Conservation (phyloP, 2,797 vertebrate species). For the Coilia nasus region DNA sequence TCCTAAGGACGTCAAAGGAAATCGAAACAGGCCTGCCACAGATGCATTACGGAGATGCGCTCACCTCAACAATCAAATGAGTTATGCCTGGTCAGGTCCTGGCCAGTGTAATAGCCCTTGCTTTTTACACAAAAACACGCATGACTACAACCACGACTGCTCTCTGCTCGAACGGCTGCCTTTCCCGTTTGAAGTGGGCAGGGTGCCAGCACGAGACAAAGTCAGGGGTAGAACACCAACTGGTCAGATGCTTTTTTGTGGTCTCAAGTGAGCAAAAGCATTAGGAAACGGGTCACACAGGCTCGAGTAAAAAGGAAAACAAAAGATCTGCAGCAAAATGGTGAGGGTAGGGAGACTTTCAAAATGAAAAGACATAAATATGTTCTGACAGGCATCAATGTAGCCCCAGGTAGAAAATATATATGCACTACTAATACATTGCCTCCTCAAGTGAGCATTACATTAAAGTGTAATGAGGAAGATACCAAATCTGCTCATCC, state of each 20-base stretch:
- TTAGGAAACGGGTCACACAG: slow-evolving; percentile 1
- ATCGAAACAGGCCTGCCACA: neutral
- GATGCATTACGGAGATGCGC: neutral
- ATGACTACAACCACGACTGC: slow-evolving; percentile 6
- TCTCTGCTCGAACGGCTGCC: neutral
- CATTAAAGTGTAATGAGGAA: neutral
- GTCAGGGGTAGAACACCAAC: neutral
- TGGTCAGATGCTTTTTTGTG: neutral
- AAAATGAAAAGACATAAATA: neutral
- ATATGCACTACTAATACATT: neutral
- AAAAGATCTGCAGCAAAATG: neutral
- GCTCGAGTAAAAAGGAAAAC: neutral
- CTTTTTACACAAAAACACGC: neutral
- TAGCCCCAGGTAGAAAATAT: neutral
- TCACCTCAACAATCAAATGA: neutral
- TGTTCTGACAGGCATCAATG: neutral
- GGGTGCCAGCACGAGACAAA: neutral
- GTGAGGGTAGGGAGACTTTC: neutral
- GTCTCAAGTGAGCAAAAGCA: neutral
- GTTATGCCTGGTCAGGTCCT: neutral
- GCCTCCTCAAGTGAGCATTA: neutral
- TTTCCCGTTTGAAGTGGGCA: neutral
- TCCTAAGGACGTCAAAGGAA: neutral
- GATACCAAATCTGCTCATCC: neutral
- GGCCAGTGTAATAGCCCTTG: neutral